Percentiles rank a stretch among this genome's conserved stretches.
Evolutionary conservation across 2,113 vertebrate species (phyloP).

Genomic region (Pleuronectes platessa): DNA sequence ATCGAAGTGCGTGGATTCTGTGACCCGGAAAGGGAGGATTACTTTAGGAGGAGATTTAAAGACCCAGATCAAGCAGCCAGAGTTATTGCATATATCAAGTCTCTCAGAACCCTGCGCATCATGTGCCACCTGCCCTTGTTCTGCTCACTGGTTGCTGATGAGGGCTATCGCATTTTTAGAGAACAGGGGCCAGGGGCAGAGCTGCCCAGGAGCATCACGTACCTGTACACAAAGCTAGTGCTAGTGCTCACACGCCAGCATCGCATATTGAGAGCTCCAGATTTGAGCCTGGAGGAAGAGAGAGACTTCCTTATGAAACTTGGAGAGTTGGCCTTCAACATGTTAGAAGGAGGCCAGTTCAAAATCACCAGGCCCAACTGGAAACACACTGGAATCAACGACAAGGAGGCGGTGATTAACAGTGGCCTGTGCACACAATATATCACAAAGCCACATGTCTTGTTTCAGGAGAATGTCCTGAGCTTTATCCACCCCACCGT

Average conservation of each 20-base stretch:
- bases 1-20: slow-evolving; percentile 75
- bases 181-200: slow-evolving; percentile 5
- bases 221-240: slow-evolving; percentile 76
- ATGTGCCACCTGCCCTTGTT: slow-evolving; percentile 83
- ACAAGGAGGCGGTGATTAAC: slow-evolving; percentile 56
- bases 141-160: slow-evolving; percentile 70
- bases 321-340: slow-evolving; percentile 70
- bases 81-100: slow-evolving; percentile 66
- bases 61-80: slow-evolving; percentile 60
- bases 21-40: slow-evolving; percentile 67
- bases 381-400: slow-evolving; percentile 9
- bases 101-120: slow-evolving; percentile 69
- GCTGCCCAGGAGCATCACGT: slow-evolving; percentile 70
- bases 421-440: slow-evolving; percentile 74
- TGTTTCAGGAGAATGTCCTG: slow-evolving; percentile 64
- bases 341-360: slow-evolving; percentile 71
- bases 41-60: slow-evolving; percentile 71
- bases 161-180: slow-evolving; percentile 50
- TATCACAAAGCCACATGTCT: slow-evolving; percentile 41
- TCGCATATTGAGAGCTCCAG: slow-evolving; percentile 34
- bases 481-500: slow-evolving; percentile 80
- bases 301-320: slow-evolving; percentile 69
- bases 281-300: slow-evolving; percentile 5
- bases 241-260: slow-evolving; percentile 34
- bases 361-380: slow-evolving; percentile 50